Base-by-base conservation (phyloP, 2,113 vertebrate genomes). In the Varanus komodoensis region DNA sequence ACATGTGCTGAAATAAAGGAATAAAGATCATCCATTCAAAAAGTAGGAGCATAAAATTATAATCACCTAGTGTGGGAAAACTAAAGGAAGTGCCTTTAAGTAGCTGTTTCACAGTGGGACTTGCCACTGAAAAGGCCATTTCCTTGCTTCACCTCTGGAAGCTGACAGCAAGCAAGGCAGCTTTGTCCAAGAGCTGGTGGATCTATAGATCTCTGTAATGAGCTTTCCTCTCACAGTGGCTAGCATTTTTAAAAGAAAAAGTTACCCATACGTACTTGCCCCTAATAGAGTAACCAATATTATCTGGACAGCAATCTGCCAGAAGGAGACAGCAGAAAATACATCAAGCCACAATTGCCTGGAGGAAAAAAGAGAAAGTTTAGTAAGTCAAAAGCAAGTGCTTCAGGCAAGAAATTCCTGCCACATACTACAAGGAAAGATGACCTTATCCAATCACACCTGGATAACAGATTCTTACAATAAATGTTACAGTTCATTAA, bases 401-500 rank as follows among this genome's bases (percentile, higher is more conserved):
- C 57, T 34, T 52, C 8, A 48, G 48, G 34, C n/a, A 23, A 88
- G 38, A 79, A 34, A 78, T 79, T 38, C 61, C 75, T n/a, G 19
- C 61, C 73, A 77, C 34, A 79, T 67, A 50, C 1, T 32, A 52
- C 7, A 52, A 50, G 32, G 21, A 44, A 80, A 68, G 15, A 15
- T 29, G 34, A 74, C 34, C 44, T 17, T 29, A 78, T 9, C 38
- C 0, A 50, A 34, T 88, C 77, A 81, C 77, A 81, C 64, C 77
- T 88, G 44, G 78, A 79, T 57, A 87, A 87, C 34, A 32, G 57
- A 71, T 69, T 79, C 77, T 80, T 34, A 81, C 29, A 80, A 12
- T 52, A 88, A 19, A 69, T 54, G 8, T 81, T 34, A 52, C 11
- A 54, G 15, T 68, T 64, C 54, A 89, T 94, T 94, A 93, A 93